Conservation (phyloP, 1,140 invertebrate genomes). For the Musca domestica region DNA sequence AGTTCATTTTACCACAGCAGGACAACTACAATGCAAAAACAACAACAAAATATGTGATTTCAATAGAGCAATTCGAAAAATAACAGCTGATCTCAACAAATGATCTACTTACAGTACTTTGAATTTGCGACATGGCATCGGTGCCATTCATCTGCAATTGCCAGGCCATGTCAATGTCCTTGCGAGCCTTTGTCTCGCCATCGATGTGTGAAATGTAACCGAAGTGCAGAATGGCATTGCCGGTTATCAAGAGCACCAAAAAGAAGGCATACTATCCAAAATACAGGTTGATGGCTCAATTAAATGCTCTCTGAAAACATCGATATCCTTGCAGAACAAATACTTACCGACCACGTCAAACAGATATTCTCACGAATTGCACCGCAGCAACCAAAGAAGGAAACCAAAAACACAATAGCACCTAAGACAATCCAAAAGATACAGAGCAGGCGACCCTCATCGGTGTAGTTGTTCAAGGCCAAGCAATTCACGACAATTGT, state of each 20-base stretch:
- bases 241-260: slow-evolving; percentile 32
- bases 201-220: slow-evolving; percentile 24
- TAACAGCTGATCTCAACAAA: neutral
- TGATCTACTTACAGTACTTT: slow-evolving; percentile 29
- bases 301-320: no score
- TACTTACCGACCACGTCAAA: slow-evolving; percentile 71
- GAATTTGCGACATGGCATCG: slow-evolving; percentile 33
- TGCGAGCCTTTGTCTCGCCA: neutral
- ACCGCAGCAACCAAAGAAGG: slow-evolving; percentile 81
- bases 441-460: slow-evolving; percentile 25
- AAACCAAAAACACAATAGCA: slow-evolving; percentile 35
- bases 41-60: neutral
- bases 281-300: neutral
- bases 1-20: slow-evolving; percentile 38
- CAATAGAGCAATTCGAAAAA: neutral
- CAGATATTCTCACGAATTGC: slow-evolving; percentile 75
- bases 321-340: no score
- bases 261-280: slow-evolving; percentile 34
- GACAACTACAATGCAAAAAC: slow-evolving; percentile 26
- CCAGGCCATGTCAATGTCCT: slow-evolving; percentile 29
- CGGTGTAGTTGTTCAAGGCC: slow-evolving; percentile 28
- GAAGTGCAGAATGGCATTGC: slow-evolving; percentile 30
- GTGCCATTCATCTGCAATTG: slow-evolving; percentile 27
- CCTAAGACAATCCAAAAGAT: slow-evolving; percentile 54
- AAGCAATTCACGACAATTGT: slow-evolving; percentile 34